Conservation (phyloP, 37 sponge, comb jelly and placozoan genomes). For the Tethya wilhelma region DNA sequence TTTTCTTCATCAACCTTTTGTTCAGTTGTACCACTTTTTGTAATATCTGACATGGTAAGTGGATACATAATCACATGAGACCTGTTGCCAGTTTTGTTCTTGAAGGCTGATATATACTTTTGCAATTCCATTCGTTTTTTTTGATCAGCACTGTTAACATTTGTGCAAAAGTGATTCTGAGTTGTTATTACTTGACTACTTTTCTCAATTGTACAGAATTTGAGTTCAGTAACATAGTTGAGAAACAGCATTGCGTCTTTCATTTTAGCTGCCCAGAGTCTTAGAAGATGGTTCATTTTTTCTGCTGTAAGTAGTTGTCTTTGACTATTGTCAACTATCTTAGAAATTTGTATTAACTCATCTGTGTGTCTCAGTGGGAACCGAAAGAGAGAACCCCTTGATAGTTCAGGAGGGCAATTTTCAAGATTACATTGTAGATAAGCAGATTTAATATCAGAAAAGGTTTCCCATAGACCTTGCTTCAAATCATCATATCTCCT, state of each 20-base stretch:
- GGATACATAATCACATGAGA: slow-evolving; percentile 4
- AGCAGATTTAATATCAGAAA: slow-evolving; percentile 51
- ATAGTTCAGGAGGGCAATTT: slow-evolving; percentile 22
- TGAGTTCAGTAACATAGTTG: slow-evolving; percentile 34
- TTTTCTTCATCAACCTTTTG: slow-evolving; percentile 10
- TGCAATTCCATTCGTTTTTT: too few species aligned
- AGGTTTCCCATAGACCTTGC: slow-evolving; percentile 43
- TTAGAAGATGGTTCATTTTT: slow-evolving; percentile 4
- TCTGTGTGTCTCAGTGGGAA: slow-evolving; percentile 60
- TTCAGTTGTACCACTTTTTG: background rate
- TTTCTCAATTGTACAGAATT: slow-evolving; percentile 34
- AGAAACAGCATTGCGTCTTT: slow-evolving; percentile 55
- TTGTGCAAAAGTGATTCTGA: background rate
- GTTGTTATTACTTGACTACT: background rate
- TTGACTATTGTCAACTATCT: slow-evolving; percentile 11
- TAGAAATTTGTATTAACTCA: slow-evolving; percentile 17
- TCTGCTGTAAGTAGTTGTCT: slow-evolving; percentile 5
- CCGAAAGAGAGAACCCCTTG: slow-evolving; percentile 67
- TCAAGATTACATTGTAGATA: slow-evolving; percentile 27
- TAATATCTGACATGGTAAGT: background rate
- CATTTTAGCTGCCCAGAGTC: slow-evolving; percentile 36
- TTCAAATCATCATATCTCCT: slow-evolving; percentile 32
- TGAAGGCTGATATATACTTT: slow-evolving; percentile 13
- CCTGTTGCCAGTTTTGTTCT: background rate
- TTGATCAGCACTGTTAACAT: too few species aligned